These are phyloP conservation scores for Urocitellus parryii DNA, from an alignment of 2,113 vertebrate species.

Conservation along the genomic window DNA sequence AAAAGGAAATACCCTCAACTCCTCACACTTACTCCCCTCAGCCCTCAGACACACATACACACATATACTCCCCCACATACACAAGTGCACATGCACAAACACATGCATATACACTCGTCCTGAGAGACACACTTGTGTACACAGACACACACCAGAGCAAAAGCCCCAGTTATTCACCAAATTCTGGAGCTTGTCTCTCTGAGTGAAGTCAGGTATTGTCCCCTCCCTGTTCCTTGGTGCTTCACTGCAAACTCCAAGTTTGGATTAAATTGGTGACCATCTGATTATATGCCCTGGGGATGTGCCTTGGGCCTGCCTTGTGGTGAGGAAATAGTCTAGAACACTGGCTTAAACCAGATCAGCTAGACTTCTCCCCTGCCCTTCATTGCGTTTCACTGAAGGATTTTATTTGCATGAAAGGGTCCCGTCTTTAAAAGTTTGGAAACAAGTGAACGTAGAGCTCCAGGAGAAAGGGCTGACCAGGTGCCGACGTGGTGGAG, in stretches of 20 bases:
- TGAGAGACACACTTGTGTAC: too few relatives aligned
- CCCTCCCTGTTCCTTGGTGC: not conserved
- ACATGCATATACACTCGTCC: not conserved
- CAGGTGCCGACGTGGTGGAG: not conserved
- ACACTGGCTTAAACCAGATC: not conserved
- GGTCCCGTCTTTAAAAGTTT: not conserved
- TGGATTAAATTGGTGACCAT: not conserved
- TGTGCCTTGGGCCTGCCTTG: not conserved
- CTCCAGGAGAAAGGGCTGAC: not conserved
- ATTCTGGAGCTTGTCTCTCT: not conserved
- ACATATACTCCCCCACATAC: too few relatives aligned
- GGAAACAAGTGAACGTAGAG: not conserved
- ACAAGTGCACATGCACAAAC: not conserved
- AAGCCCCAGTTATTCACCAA: not conserved
- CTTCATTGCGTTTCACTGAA: not conserved
- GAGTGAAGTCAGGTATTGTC: not conserved
- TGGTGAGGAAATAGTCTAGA: not conserved
- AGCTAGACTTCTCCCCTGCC: not conserved
- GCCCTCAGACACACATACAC: too few relatives aligned
- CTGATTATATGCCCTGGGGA: not conserved
- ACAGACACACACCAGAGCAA: not conserved
- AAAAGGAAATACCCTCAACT: too few relatives aligned
- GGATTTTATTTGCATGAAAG: not conserved
- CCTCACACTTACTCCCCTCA: too few relatives aligned
- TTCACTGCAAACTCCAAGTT: not conserved